phyloP scores from a whole-genome alignment of 2,113 vertebrate species.

The Bubo scandiacus region DNA sequence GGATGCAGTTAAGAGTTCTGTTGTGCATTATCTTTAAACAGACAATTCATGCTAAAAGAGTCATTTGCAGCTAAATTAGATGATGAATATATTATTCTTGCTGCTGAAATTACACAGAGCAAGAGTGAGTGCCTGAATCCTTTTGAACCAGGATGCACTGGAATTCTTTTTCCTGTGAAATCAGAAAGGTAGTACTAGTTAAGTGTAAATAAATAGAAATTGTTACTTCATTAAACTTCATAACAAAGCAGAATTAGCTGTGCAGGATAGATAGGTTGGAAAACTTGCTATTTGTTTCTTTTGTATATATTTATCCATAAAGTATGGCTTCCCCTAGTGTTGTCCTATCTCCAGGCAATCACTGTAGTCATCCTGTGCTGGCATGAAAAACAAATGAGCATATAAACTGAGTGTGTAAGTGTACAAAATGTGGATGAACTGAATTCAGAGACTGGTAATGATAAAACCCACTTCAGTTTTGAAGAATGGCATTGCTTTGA shows the following conservation, averaged over 20 bases:
- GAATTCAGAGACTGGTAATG: background rate
- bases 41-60: conserved; percentile 70
- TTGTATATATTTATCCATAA: background rate
- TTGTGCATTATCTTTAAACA: conserved; percentile 63
- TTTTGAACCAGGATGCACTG: background rate
- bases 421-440: background rate
- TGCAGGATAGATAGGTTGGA: background rate
- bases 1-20: conserved; percentile 65
- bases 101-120: background rate
- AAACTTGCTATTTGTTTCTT: background rate
- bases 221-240: background rate
- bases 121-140: background rate
- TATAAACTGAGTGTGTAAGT: background rate
- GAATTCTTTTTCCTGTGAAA: background rate
- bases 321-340: background rate
- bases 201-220: background rate
- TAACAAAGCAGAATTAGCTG: background rate
- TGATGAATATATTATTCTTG: conserved; percentile 40
- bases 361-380: background rate
- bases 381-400: background rate
- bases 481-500: background rate
- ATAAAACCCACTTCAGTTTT: background rate
- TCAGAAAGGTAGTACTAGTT: background rate
- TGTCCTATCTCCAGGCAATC: background rate
- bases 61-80: conserved; percentile 71